These are phyloP conservation scores for Lamellibrachia satsuma DNA, from an alignment of 2,888 invertebrate species.

Conservation along the genomic window DNA sequence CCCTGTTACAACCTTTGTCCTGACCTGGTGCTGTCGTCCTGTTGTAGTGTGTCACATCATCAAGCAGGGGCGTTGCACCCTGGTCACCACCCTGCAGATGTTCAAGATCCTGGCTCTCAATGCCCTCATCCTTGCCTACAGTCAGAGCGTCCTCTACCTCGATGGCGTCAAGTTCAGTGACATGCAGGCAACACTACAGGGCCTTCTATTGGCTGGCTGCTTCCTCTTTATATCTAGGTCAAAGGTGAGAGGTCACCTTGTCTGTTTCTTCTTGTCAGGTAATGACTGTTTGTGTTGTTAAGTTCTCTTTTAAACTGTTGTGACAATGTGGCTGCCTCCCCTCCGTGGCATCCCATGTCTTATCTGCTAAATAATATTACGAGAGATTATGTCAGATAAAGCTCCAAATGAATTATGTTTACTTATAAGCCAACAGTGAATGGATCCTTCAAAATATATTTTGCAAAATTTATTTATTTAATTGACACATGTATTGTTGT, in stretches of 20 bases:
- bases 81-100: constrained; percentile 99
- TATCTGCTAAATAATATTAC: neutral
- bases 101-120: constrained; percentile 99
- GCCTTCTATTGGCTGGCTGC: constrained; percentile 92
- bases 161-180: constrained; percentile 98
- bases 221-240: constrained; percentile 98
- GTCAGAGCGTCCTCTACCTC: constrained; percentile 96
- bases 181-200: constrained; percentile 96
- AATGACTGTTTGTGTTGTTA: neutral
- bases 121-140: constrained; percentile 96
- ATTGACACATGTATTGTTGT: no score
- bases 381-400: no score
- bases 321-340: no score
- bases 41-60: constrained; percentile 86
- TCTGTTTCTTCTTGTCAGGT: neutral
- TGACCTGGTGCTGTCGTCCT: neutral
- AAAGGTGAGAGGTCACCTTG: constrained; percentile 74
- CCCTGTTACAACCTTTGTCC: neutral
- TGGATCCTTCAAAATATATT: no score
- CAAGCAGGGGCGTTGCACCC: constrained; percentile 97
- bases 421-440: no score
- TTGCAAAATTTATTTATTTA: no score
- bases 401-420: no score
- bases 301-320: neutral
- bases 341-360: no score